Evolutionary conservation across 2,888 invertebrate genomes (phyloP).

Genomic region (Agrotis exclamationis): DNA sequence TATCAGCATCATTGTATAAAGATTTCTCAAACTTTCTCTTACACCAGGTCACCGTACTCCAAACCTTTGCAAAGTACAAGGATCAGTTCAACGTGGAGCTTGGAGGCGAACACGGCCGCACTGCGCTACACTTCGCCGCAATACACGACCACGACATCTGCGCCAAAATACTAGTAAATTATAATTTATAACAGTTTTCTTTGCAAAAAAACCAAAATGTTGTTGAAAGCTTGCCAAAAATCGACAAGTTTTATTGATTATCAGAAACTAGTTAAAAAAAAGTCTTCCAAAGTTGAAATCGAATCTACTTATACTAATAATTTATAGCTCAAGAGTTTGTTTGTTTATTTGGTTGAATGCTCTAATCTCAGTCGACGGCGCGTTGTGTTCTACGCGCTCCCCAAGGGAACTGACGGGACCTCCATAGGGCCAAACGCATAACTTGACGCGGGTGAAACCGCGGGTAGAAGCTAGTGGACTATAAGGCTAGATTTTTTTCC

Average conservation of each 20-base stretch:
- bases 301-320: not conserved
- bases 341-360: too few species aligned
- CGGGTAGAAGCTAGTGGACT: too few species aligned
- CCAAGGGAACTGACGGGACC: not conserved
- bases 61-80: slow-evolving; percentile 93
- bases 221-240: not conserved
- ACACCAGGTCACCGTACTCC: slow-evolving; percentile 92
- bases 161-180: slow-evolving; percentile 94
- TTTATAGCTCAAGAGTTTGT: too few species aligned
- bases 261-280: not conserved
- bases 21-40: not conserved
- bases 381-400: too few species aligned
- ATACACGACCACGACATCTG: slow-evolving; percentile 96
- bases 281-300: not conserved
- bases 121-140: slow-evolving; percentile 96
- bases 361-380: too few species aligned
- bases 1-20: too few species aligned
- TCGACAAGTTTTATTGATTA: not conserved
- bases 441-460: too few species aligned
- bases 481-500: too few species aligned
- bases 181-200: not conserved
- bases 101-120: slow-evolving; percentile 95
- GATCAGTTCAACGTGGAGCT: slow-evolving; percentile 94
- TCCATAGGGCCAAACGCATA: too few species aligned
- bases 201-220: not conserved